A percentile compares a stretch with the other conserved stretches of the same genome.
Evolutionary conservation across 2,113 vertebrate genomes (phyloP).

Genomic region (Silurus glanis): DNA sequence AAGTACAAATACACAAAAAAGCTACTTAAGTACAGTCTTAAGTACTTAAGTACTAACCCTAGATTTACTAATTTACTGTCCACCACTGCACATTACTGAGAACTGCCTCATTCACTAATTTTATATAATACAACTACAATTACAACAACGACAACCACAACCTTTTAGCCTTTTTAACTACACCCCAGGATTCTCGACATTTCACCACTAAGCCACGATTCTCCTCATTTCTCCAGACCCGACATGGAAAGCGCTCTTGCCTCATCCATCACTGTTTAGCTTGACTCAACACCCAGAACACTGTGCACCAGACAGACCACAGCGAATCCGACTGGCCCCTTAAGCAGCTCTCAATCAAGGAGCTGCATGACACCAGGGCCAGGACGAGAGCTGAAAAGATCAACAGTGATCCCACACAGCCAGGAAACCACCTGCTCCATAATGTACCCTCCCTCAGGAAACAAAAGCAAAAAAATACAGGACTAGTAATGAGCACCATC

Average conservation of each 20-base stretch:
- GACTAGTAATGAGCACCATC: background rate
- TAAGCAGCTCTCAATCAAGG: conserved; percentile 12
- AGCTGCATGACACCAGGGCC: conserved; percentile 12
- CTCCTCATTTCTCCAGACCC: background rate
- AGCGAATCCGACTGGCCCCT: background rate
- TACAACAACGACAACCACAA: background rate
- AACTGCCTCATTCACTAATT: background rate
- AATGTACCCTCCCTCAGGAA: background rate
- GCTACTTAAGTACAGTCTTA: too few relatives aligned
- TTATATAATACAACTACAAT: background rate
- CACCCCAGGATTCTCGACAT: background rate
- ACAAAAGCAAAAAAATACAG: background rate
- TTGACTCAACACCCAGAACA: background rate
- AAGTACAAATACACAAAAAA: too few relatives aligned
- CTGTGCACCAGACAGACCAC: background rate
- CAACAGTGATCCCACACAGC: conserved; percentile 12
- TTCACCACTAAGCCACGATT: background rate
- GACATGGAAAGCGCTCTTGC: background rate
- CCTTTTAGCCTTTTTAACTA: background rate
- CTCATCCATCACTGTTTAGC: conserved; percentile 7
- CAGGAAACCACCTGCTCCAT: conserved; percentile 8
- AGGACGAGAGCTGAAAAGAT: conserved; percentile 16
- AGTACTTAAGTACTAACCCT: too few relatives aligned
- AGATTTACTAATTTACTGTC: too few relatives aligned
- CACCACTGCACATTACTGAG: background rate